Conservation (phyloP, 2,888 invertebrate species). For the Arctia plantaginis region DNA sequence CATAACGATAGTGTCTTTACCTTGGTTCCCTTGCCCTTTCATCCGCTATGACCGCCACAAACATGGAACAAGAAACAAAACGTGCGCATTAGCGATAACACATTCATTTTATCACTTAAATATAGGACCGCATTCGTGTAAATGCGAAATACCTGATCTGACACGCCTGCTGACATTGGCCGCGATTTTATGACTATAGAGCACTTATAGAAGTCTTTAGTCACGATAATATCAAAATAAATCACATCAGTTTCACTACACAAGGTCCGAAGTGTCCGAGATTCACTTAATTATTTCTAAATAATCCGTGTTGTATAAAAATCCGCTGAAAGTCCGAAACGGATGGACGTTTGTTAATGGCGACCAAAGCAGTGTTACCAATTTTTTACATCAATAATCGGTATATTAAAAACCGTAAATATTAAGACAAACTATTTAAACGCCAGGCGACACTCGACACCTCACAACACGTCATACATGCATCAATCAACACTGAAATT, state of each 20-base stretch:
- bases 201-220: constrained; percentile 80
- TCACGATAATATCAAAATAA: constrained; percentile 78
- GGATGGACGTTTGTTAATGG: constrained; percentile 81
- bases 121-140: constrained; percentile 63
- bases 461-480: no score
- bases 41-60: constrained; percentile 88
- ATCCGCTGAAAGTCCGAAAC: constrained; percentile 74
- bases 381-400: constrained; percentile 44
- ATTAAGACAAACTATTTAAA: neutral
- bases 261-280: constrained; percentile 76
- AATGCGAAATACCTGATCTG: constrained; percentile 92
- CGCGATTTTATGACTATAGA: constrained; percentile 87
- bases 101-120: constrained; percentile 54
- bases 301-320: constrained; percentile 75
- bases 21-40: constrained; percentile 95
- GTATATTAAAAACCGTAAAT: constrained; percentile 30
- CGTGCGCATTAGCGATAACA: constrained; percentile 58
- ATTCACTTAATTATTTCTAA: constrained; percentile 69
- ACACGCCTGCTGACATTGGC: constrained; percentile 97
- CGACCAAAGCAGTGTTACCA: constrained; percentile 69
- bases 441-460: no score
- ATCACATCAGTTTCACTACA: constrained; percentile 85
- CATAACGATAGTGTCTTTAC: constrained; percentile 84
- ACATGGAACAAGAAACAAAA: constrained; percentile 87
- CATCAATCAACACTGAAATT: no score